A percentile compares a stretch with the other conserved stretches of the same genome.
Conservation (phyloP, 2,888 invertebrate genomes). For the Plusia festucae region DNA sequence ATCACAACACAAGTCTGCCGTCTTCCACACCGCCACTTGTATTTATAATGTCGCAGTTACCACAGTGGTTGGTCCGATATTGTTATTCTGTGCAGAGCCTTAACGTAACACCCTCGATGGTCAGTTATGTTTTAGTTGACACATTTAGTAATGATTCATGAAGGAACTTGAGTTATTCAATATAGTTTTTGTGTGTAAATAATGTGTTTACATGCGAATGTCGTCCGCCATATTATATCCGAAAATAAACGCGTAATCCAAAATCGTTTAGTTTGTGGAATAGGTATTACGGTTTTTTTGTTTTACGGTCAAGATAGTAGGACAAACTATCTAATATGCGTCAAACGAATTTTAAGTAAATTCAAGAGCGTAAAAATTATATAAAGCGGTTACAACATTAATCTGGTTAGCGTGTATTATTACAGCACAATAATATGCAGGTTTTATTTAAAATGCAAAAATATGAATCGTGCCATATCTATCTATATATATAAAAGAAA, state of each 20-base stretch:
- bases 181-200: conserved; percentile 36
- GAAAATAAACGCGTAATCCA: background rate
- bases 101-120: conserved; percentile 77
- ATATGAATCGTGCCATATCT: no score
- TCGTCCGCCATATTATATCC: background rate
- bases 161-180: conserved; percentile 44
- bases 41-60: conserved; percentile 87
- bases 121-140: conserved; percentile 53
- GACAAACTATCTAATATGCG: background rate
- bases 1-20: conserved; percentile 76
- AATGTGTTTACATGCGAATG: background rate
- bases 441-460: no score
- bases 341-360: background rate
- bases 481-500: no score
- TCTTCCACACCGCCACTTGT: conserved; percentile 75
- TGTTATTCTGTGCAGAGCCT: conserved; percentile 82
- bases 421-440: background rate
- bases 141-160: conserved; percentile 61
- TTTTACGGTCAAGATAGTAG: background rate
- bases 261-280: background rate
- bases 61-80: conserved; percentile 76
- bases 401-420: background rate
- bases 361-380: conserved; percentile 3
- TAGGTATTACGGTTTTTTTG: background rate
- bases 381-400: background rate